phyloP scores from a whole-genome alignment of 2,113 vertebrate genomes.

The Nothobranchius kuhntae region DNA sequence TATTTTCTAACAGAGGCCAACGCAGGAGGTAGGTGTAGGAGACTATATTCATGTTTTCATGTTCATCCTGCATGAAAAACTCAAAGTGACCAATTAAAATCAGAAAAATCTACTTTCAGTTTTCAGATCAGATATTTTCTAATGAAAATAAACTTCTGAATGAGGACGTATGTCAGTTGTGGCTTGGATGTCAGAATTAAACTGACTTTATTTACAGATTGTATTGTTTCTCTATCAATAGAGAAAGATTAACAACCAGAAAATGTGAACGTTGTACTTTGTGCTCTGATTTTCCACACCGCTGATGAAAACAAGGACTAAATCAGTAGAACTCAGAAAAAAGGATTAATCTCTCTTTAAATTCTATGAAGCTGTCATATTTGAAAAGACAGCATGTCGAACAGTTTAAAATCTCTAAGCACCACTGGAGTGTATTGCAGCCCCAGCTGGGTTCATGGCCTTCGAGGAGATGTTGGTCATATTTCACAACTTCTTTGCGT shows the following conservation, averaged over 20 bases:
- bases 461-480: conserved; percentile 57
- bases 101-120: no score
- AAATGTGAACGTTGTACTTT: not conserved
- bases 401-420: conserved; percentile 45
- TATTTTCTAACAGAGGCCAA: no score
- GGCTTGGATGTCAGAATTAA: no score
- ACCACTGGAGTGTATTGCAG: conserved; percentile 29
- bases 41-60: no score
- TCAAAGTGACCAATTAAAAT: no score
- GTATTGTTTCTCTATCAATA: not conserved
- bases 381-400: conserved; percentile 29
- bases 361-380: conserved; percentile 57
- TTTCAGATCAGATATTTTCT: no score
- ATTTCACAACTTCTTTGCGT: conserved; percentile 72
- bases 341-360: not conserved
- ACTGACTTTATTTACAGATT: not conserved
- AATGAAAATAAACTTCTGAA: no score
- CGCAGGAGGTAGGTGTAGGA: no score
- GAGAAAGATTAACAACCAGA: not conserved
- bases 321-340: not conserved
- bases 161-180: no score
- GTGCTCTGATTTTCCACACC: not conserved
- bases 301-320: no score
- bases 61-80: no score
- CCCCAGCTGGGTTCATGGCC: conserved; percentile 18